Evolutionary conservation across 2,888 invertebrate genomes (phyloP).

Genomic region (Corythucha ciliata): DNA sequence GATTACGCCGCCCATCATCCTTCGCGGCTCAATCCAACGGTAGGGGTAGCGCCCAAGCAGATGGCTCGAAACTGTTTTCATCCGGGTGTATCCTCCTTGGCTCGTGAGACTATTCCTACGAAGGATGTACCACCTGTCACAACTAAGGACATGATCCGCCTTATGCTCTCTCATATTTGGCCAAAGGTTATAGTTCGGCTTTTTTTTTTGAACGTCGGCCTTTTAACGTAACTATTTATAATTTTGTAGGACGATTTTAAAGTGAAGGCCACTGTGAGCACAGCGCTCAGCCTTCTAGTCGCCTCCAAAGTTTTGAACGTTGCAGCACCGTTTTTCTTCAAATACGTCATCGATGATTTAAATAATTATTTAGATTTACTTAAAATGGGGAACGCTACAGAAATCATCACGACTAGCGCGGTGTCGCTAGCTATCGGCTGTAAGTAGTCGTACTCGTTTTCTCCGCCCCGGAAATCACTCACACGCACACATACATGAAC

Average conservation of each 20-base stretch:
- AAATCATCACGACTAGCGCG: constrained; percentile 67
- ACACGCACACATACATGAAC: too few relatives aligned
- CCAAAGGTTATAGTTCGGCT: constrained; percentile 69
- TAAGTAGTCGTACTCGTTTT: constrained; percentile 45
- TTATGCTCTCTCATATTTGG: constrained; percentile 91
- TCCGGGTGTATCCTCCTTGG: constrained; percentile 67
- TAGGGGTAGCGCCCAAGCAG: too few relatives aligned
- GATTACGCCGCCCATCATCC: too few relatives aligned
- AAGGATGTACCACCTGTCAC: constrained; percentile 52
- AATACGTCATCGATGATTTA: constrained; percentile 81
- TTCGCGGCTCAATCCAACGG: too few relatives aligned
- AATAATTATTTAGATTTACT: constrained; percentile 55
- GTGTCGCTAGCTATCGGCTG: constrained; percentile 79
- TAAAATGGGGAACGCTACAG: constrained; percentile 67
- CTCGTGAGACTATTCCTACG: constrained; percentile 53
- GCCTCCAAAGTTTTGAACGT: constrained; percentile 84
- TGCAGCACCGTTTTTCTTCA: constrained; percentile 90
- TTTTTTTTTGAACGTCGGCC: not conserved
- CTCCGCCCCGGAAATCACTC: not conserved
- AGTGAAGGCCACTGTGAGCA: constrained; percentile 66
- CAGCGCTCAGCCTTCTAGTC: constrained; percentile 69
- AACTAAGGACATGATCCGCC: constrained; percentile 67
- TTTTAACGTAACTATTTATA: not conserved
- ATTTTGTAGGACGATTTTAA: constrained; percentile 57
- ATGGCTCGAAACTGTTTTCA: constrained; percentile 90